Conservation (phyloP, 2,888 invertebrate species). For the Sericinus montela region DNA sequence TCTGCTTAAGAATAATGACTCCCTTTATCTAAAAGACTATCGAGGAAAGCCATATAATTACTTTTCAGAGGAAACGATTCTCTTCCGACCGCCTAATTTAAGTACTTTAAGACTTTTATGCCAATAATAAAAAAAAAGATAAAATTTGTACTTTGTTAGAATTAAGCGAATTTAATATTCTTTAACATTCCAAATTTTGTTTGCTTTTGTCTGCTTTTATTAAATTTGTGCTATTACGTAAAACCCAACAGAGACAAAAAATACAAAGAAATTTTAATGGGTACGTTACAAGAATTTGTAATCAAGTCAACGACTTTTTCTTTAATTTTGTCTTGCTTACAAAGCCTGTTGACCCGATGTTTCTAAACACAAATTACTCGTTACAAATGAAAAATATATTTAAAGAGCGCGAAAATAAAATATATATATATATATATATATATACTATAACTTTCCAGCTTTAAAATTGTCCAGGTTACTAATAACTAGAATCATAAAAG, state of each 20-base stretch:
- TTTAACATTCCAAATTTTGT: constrained; percentile 9
- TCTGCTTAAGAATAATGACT: constrained; percentile 20
- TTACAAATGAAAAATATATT: not conserved
- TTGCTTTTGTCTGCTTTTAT: constrained; percentile 17
- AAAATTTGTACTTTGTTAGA: constrained; percentile 10
- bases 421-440: too few species aligned
- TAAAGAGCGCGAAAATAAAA: not conserved
- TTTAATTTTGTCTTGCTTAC: constrained; percentile 16
- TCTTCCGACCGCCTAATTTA: constrained; percentile 17
- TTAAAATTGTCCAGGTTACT: too few species aligned
- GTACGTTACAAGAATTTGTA: constrained; percentile 17
- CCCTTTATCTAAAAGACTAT: constrained; percentile 16
- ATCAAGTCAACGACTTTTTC: constrained; percentile 18
- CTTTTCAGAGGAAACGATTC: constrained; percentile 15
- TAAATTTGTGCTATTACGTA: constrained; percentile 15
- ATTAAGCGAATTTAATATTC: constrained; percentile 14
- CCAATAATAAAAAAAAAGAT: constrained; percentile 17
- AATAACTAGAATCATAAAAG: too few species aligned
- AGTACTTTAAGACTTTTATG: constrained; percentile 7
- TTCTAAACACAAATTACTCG: constrained; percentile 11
- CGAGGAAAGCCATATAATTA: constrained; percentile 16
- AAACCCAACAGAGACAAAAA: constrained; percentile 9
- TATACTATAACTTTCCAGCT: too few species aligned
- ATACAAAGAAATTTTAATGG: constrained; percentile 14
- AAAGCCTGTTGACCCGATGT: constrained; percentile 12